phyloP scores from a whole-genome alignment of 2,888 invertebrate genomes.

The Malthinus flaveolus region DNA sequence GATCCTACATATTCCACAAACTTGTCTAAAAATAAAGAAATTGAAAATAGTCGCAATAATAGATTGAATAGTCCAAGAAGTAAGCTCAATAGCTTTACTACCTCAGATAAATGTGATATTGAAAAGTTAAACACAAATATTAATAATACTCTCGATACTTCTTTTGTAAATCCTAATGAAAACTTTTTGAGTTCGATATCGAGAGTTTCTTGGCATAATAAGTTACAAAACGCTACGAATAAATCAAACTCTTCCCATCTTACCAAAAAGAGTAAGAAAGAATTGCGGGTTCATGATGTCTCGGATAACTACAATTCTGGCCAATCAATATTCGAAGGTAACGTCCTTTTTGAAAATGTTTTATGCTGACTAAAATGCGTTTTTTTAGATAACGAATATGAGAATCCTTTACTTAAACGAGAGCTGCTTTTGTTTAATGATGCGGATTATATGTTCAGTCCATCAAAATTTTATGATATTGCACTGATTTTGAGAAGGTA shows the following conservation, averaged over 20 bases:
- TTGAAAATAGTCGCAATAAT: constrained; percentile 5
- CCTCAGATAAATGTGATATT: constrained; percentile 15
- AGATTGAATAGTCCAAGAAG: neutral
- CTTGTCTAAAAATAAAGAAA: neutral
- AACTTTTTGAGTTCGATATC: neutral
- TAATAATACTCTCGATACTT: neutral
- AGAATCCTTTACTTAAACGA: neutral
- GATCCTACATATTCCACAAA: too few relatives aligned
- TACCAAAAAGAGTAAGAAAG: neutral
- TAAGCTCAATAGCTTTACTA: constrained; percentile 10
- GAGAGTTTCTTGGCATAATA: neutral
- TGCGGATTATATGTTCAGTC: neutral
- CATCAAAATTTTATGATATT: neutral
- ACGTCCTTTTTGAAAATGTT: neutral
- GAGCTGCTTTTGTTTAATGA: neutral
- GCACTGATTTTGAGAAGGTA: neutral
- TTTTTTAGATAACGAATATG: neutral
- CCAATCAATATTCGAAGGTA: neutral
- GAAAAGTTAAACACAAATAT: neutral
- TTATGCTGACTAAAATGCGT: neutral
- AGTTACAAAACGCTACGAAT: neutral
- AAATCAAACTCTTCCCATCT: neutral
- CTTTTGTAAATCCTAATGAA: neutral
- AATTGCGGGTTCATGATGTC: too few relatives aligned
- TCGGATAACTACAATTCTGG: neutral